phyloP scores from a whole-genome alignment of 2,113 vertebrate species.

The Bos indicus region DNA sequence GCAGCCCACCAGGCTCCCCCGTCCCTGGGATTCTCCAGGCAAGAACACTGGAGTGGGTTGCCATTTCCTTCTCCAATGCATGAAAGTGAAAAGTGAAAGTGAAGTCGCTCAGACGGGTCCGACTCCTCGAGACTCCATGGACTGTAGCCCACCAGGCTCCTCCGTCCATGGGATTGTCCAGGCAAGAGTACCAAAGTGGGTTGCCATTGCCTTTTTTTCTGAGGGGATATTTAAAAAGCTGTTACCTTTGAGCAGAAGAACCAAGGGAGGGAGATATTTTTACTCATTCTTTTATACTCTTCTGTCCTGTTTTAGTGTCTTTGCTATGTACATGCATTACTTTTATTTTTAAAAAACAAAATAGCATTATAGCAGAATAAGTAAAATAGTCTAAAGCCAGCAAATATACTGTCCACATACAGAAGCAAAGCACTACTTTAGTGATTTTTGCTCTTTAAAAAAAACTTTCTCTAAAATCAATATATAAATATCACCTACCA shows the following conservation, averaged over 20 bases:
- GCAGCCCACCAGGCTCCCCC: no score
- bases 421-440: not conserved
- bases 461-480: not conserved
- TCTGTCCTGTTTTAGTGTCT: not conserved
- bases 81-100: no score
- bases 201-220: not conserved
- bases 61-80: no score
- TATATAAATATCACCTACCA: not conserved
- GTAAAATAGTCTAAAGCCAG: not conserved
- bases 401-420: not conserved
- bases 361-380: not conserved
- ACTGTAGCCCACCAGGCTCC: no score
- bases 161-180: no score
- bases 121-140: no score
- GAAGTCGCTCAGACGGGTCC: no score
- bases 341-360: not conserved
- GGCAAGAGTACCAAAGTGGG: no score
- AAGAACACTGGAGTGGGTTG: no score
- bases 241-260: not conserved
- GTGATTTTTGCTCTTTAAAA: slow-evolving; percentile 11
- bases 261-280: not conserved
- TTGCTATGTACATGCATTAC: not conserved
- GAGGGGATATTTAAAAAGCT: not conserved
- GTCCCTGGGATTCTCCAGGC: no score
- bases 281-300: not conserved